Base-by-base conservation (phyloP, 2,113 vertebrate genomes). In the Aegithalos caudatus region DNA sequence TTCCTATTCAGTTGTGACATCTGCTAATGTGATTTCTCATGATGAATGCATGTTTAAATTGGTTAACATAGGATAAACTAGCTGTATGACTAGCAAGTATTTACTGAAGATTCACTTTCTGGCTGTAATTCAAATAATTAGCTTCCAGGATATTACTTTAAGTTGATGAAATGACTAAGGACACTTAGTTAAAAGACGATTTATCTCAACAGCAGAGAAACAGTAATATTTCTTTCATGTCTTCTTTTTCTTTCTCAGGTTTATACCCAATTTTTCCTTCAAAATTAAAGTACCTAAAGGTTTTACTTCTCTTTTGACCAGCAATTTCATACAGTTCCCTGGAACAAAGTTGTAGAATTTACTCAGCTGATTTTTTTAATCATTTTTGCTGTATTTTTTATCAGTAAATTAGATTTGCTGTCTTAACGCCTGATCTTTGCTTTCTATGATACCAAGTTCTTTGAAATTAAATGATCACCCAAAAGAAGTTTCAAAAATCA, bases 341-440 rank as follows among this genome's bases (percentile, higher is more conserved):
- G 53, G 38, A 93, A 38, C 14, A 80, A 88, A 91, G 44, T 28
- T 77, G 28, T 62, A 57, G 25, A 47, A 82, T 90, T 86, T 80
- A 65, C 14, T 91, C 57, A 47, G 45, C 15, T 74, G 37, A 64
- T 5, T 88, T 90, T 86, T 81, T 38, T 22, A 58, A 27, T 33
- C 0, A 2, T 76, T 95, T 92, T 93, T 94, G 42, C 27, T 78
- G 33, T 6, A 66, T 74, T 81, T 93, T 95, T 86, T 82, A n/a
- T 67, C 94, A 90, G 69, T 58, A 87, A 93, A 86, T 76, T 91
- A 37, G 37, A 70, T 96, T 91, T 94, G 7, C 58, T 90, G 8
- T 57, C 67, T 50, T 66, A 64, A 73, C 80, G 17, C 35, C 71
- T 95, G 62, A 35, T 76, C 28, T 92, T 87, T 76, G 27, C 57